Percentiles rank a stretch among this genome's conserved stretches.
phyloP scores from a whole-genome alignment of 2,888 invertebrate genomes.

The Creontiades dilutus region DNA sequence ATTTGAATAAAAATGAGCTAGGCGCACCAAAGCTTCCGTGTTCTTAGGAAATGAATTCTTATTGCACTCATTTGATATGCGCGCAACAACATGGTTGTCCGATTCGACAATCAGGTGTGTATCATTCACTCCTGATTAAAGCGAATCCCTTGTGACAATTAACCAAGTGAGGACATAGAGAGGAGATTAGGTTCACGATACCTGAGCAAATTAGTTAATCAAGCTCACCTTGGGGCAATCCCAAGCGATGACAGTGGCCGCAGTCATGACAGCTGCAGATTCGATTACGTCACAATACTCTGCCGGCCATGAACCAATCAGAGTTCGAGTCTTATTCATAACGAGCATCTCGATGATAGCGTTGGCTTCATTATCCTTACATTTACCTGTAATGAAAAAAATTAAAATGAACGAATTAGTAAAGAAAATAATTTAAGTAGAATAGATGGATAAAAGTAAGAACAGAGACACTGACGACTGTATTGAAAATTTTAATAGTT shows the following conservation, averaged over 20 bases:
- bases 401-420: too few relatives aligned
- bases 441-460: too few relatives aligned
- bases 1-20: too few relatives aligned
- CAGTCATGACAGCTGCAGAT: constrained; percentile 64
- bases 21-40: too few relatives aligned
- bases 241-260: constrained; percentile 72
- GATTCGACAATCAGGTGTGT: neutral
- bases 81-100: neutral
- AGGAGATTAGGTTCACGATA: neutral
- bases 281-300: constrained; percentile 72
- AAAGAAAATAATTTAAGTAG: too few relatives aligned
- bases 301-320: constrained; percentile 72
- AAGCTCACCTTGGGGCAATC: constrained; percentile 73
- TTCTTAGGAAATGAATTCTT: too few relatives aligned
- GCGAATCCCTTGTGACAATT: neutral
- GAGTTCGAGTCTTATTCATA: constrained; percentile 68
- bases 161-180: neutral
- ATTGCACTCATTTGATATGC: too few relatives aligned
- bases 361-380: constrained; percentile 68
- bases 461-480: too few relatives aligned
- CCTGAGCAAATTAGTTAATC: constrained; percentile 15
- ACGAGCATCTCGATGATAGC: constrained; percentile 72
- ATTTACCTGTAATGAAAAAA: constrained; percentile 50
- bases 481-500: too few relatives aligned
- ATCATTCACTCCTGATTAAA: neutral